Evolutionary conservation across 2,888 invertebrate genomes (phyloP).

Genomic region (Cantharis flavilabris): DNA sequence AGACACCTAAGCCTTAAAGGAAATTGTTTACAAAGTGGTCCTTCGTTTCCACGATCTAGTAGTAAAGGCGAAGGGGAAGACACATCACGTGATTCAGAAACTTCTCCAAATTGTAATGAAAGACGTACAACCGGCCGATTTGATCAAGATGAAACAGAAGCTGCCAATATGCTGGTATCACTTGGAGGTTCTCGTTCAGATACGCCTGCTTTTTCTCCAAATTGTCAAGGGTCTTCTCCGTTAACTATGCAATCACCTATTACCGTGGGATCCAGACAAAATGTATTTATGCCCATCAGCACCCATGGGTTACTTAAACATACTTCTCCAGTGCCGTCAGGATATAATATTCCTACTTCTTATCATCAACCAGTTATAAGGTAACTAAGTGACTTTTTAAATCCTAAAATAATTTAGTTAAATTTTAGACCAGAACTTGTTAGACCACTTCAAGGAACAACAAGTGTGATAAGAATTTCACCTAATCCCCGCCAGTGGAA

Average conservation of each 20-base stretch:
- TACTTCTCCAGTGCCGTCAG: slow-evolving; percentile 55
- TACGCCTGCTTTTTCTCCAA: slow-evolving; percentile 86
- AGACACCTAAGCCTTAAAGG: slow-evolving; percentile 92
- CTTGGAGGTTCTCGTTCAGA: slow-evolving; percentile 92
- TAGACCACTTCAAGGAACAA: slow-evolving; percentile 67
- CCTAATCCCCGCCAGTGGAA: slow-evolving; percentile 65
- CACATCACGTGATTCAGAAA: slow-evolving; percentile 88
- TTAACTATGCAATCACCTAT: slow-evolving; percentile 70
- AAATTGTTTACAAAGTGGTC: slow-evolving; percentile 54
- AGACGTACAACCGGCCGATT: slow-evolving; percentile 78
- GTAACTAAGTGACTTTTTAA: slow-evolving; percentile 34
- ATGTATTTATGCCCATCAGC: slow-evolving; percentile 90
- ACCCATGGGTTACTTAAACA: slow-evolving; percentile 61
- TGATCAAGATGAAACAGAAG: slow-evolving; percentile 95
- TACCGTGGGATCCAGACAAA: slow-evolving; percentile 75
- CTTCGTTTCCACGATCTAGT: slow-evolving; percentile 58
- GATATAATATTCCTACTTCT: slow-evolving; percentile 46
- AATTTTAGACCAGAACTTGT: slow-evolving; percentile 70
- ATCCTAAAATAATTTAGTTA: neutral
- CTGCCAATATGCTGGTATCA: slow-evolving; percentile 96
- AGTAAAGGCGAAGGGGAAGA: slow-evolving; percentile 77
- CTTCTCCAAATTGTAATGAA: slow-evolving; percentile 79
- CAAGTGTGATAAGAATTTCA: slow-evolving; percentile 84
- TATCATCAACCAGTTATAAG: slow-evolving; percentile 54
- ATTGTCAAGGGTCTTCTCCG: slow-evolving; percentile 70